Base-by-base conservation (phyloP, 2,113 vertebrate species). In the Podarcis cretensis region DNA sequence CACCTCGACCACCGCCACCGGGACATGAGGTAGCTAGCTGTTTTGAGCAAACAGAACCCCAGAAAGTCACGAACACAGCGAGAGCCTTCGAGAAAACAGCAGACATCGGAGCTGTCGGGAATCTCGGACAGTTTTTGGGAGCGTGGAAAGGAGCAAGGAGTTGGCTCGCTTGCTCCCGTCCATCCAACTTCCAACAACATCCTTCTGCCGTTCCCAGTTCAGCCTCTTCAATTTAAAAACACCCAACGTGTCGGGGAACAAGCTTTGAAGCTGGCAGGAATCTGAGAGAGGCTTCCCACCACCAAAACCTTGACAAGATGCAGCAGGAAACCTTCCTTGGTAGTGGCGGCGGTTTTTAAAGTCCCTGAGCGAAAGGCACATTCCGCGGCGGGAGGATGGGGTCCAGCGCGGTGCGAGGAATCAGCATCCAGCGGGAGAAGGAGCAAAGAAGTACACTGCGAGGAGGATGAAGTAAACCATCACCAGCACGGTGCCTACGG, bases 381-480 rank as follows among this genome's bases (percentile, higher is more conserved):
- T 0, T n/a, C 77, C 14, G 1, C 6, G 37, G 37, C 0, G 0
- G 48, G 48, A 0, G 0, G 3, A 0, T 0, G 85, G 16, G 37
- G 84, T 43, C 59, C 75, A 76, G 3, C 54, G 73, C 35, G 73
- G 14, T n/a, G 73, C 18, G 83, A 37, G 1, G 48, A 30, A 81
- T 98, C 94, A 98, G 97, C 98, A 98, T 5, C 97, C 96, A 0
- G 78, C 93, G 32, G 97, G 97, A 0, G 98, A 97, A 0, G 98
- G 98, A 23, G 98, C 97, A 2, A 98, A 98, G 93, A 97, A 98
- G 87, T 97, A 98, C 57, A 98, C 94, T 0, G 97, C 96, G 90
- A 98, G 76, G 40, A 98, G 96, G 95, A 98, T 98, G 92, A 98
- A 96, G 94, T 98, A 97, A 80, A 98, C 97, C 92, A 97, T 97